Base-by-base conservation (phyloP, 1,140 invertebrate species). In the Lepidurus apus region DNA sequence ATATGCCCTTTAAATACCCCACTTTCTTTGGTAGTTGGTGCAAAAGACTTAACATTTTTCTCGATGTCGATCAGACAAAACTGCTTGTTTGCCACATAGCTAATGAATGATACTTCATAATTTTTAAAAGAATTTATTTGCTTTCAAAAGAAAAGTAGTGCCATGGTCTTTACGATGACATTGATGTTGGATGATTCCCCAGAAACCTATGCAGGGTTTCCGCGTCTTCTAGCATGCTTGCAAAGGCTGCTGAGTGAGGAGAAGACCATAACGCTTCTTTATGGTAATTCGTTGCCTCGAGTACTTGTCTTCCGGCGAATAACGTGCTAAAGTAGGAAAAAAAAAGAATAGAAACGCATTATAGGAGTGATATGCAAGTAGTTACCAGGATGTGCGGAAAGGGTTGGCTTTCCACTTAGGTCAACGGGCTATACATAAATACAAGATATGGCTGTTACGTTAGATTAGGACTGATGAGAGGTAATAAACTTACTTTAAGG, bases 281-380 rank as follows among this genome's bases (percentile, higher is more conserved):
- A 97, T 90, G 1, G 89, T 94, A 76, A 98, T 91, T 80, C 96
- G 89, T 83, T 98, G 91, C 81, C 92, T 89, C 0, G 96, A 98
- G 84, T 93, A 97, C 85, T 96, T 95, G 83, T 98, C 96, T 86
- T 98, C 95, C 0, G 96, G 96, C 17, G 96, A 97, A 85, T 98
- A 98, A 79, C 95, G 90, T 79, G 96, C 96, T 92, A 83, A 77
- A 91, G 78, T 77, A 76, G 89, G 81, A 47, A 47, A 74, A 26
- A 47, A 2, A n/a, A 9, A 9, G 11, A 74, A 24, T 79, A 77
- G 7, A 17, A 9, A 43, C 21, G 43, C 24, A 75, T 42, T 74
- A 78, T 80, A 78, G 17, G 74, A n/a, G 13, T 17, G 76, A 79
- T 34, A 3, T 79, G 42, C 7, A 10, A 42, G 47, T 9, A 79